Evolutionary conservation across 2,113 vertebrate genomes (phyloP), one percentile per base, ranked within the genome.

Genomic region (Dicerorhinus sumatrensis): DNA sequence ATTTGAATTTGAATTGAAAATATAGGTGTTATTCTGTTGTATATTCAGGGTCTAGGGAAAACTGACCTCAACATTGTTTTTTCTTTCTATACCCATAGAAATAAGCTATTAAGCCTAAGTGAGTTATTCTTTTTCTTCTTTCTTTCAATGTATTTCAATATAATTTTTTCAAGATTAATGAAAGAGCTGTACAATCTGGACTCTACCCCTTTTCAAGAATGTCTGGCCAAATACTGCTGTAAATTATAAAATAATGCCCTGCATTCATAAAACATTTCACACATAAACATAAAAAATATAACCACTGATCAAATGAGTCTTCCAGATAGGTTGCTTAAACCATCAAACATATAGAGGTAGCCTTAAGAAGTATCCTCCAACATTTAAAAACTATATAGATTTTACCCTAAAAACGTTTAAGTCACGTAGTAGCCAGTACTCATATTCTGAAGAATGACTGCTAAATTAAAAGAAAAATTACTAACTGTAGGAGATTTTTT

Each of bases 171-270:
- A 93, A 84, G 51, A 82, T 93, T 79, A 98, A 81, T 77, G 76
- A 96, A 97, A 93, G 62, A 90, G 16, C 62, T 95, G 36, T 91
- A 80, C 39, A 96, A 90, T 72, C 79, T 29, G 60, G 25, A 2
- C 14, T 8, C 48, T 23, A 94, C 58, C 62, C 23, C 48, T 96
- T 96, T 97, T 51, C 62, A 96, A 97, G 70, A 67, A 94, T 83
- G 70, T 75, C 84, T 93, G 83, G 87, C 95, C 84, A 97, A 96
- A 89, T 62, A 65, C 63, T 96, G 95, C 83, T 90, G 62, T 98
- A 98, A 97, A 96, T 97, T 94, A 96, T 96, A 93, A 97, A 98
- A 98, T 97, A 98, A 98, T 96, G 62, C 75, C 63, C 33, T 92
- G 93, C 58, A 97, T 98, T 98, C 95, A 96, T 92, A 16, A 87